Evolutionary conservation across 2,888 invertebrate species (phyloP), one percentile per base, ranked within the genome.

Genomic region (Temnothorax ravouxi): DNA sequence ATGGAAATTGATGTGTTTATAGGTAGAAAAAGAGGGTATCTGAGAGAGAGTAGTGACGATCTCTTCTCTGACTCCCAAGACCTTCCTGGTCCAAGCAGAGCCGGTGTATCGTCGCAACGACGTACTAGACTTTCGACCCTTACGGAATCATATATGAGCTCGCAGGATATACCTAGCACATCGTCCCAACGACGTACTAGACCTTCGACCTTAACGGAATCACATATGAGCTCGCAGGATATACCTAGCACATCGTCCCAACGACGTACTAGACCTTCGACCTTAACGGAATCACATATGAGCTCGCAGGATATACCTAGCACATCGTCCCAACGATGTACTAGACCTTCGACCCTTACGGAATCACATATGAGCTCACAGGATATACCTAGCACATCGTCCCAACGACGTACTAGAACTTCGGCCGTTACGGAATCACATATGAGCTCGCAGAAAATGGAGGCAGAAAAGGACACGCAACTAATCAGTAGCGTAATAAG

Each of bases 401-500:
- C 6, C 0, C 52, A 64, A 64, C 54, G 5, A 56, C 4, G 13
- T 11, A 18, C 15, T n/a, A 64, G 41, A 54, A 44, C 3, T 34
- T 61, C 47, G 0, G 6, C 1, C 2, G 1, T 15, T 15, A 15
- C 0, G 3, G 13, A n/a, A 13, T 61, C 74, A 34, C 54, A 77
- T 3, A 47, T 47, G 38, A 47, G 5, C 9, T 34, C 52, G 0
- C 64, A 59, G 11, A 13, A 47, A 0, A 44, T 66, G 47, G 47
- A 69, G 6, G 6, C 11, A 9, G 25, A 84, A 21, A 92, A 93
- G 74, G 80, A 91, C 38, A 80, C 72, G 29, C 89, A 89, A 21
- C 80, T 92, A 25, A 85, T 90, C 18, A 88, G 87, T 18, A 89
- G 74, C 9, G 80, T 92, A 5, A 87, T 94, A n/a, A 89, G 86